Conservation (phyloP, 2,797 vertebrate genomes). For the Rhynchotus rufescens region DNA sequence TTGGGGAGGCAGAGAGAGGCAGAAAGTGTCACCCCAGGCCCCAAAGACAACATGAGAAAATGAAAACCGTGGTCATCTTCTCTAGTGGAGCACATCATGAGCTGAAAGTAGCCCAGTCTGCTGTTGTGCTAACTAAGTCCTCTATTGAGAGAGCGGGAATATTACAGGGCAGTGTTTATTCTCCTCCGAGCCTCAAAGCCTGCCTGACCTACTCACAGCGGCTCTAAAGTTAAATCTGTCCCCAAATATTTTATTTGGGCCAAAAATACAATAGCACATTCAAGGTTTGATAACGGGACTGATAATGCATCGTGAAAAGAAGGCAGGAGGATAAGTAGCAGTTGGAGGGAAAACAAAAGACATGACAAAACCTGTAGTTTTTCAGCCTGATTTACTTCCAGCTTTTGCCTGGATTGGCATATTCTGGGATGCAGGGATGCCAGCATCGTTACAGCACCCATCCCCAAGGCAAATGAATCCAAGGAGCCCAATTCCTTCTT, state of each 20-base stretch:
- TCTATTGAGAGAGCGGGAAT: not conserved
- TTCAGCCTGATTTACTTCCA: not conserved
- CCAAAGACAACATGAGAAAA: conserved; percentile 3
- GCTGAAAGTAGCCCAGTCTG: not conserved
- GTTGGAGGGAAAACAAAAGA: not conserved
- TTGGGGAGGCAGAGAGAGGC: not conserved
- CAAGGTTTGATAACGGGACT: not conserved
- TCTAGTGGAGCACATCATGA: not conserved
- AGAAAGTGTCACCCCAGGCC: not conserved
- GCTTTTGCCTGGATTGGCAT: not conserved
- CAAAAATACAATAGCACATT: not conserved
- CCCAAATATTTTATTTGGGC: not conserved
- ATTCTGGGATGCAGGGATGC: not conserved
- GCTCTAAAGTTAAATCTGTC: not conserved
- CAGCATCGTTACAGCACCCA: not conserved
- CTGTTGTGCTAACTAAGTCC: conserved; percentile 11
- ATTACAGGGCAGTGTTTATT: conserved; percentile 26
- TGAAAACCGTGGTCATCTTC: not conserved
- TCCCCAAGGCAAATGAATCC: not conserved
- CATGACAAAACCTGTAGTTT: not conserved
- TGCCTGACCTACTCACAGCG: not conserved
- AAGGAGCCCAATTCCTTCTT: not conserved
- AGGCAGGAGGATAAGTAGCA: not conserved
- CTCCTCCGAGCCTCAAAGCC: not conserved
- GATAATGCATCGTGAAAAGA: not conserved